phyloP scores from a whole-genome alignment of 2,797 vertebrate genomes.

The Nannoperca australis region DNA sequence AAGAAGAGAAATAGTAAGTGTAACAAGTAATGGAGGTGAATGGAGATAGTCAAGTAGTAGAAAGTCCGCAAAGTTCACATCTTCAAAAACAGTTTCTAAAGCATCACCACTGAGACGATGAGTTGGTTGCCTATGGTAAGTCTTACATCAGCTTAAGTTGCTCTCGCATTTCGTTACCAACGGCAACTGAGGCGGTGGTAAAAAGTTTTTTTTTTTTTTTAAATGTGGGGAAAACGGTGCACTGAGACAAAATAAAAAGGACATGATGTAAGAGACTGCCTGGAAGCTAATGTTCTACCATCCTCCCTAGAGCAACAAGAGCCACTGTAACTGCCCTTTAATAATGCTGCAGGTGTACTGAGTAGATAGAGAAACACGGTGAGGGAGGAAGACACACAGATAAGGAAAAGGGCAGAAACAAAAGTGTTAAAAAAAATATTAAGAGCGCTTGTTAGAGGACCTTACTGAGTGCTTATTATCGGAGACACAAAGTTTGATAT shows the following conservation, averaged over 20 bases:
- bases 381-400: constrained; percentile 34
- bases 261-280: constrained; percentile 74
- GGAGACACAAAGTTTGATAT: constrained; percentile 23
- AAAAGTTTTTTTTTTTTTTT: constrained; percentile 5
- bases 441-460: constrained; percentile 36
- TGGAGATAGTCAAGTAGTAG: constrained; percentile 4
- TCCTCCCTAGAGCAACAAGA: constrained; percentile 54
- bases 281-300: constrained; percentile 66
- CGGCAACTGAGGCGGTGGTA: constrained; percentile 41
- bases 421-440: constrained; percentile 45
- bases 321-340: constrained; percentile 59
- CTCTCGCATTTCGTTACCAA: constrained; percentile 58
- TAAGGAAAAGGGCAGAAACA: constrained; percentile 45
- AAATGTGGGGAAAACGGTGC: constrained; percentile 45
- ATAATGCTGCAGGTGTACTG: constrained; percentile 59
- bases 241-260: constrained; percentile 53
- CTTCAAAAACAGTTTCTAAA: constrained; percentile 47
- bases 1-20: neutral
- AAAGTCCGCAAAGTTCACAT: constrained; percentile 49
- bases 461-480: constrained; percentile 45
- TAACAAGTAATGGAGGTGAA: neutral
- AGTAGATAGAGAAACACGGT: constrained; percentile 43
- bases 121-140: constrained; percentile 59
- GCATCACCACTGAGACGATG: constrained; percentile 49
- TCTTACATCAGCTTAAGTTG: constrained; percentile 72